A percentile compares a stretch with the other conserved stretches of the same genome.
These are phyloP conservation scores for Ethmia dodecea DNA, from an alignment of 2,888 invertebrate species.

Conservation along the genomic window DNA sequence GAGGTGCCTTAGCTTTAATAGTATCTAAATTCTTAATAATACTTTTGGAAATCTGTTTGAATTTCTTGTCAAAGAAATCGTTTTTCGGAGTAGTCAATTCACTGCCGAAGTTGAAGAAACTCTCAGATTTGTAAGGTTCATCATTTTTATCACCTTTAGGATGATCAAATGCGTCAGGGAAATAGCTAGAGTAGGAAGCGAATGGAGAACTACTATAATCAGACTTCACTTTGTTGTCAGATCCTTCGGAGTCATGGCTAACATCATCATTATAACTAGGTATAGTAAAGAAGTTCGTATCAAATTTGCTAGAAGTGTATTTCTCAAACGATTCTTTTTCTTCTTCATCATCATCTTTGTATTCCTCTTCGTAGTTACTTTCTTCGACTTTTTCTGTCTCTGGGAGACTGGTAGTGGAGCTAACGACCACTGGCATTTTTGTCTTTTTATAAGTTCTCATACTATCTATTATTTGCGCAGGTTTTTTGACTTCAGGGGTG, in stretches of 20 bases:
- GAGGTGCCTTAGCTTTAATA: constrained; percentile 43
- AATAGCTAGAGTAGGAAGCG: constrained; percentile 48
- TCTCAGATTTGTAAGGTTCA: constrained; percentile 50
- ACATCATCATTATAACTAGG: constrained; percentile 59
- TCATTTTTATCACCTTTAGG: constrained; percentile 38
- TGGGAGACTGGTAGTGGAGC: constrained; percentile 35
- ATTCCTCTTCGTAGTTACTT: constrained; percentile 34
- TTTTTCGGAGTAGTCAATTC: constrained; percentile 75
- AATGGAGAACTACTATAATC: constrained; percentile 48
- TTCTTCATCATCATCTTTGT: constrained; percentile 46
- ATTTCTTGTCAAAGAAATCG: constrained; percentile 73
- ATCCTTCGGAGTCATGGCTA: constrained; percentile 35
- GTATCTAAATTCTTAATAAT: constrained; percentile 69
- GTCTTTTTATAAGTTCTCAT: constrained; percentile 57
- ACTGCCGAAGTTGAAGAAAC: constrained; percentile 54
- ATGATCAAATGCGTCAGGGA: constrained; percentile 43
- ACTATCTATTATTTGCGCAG: constrained; percentile 56
- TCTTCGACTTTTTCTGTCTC: constrained; percentile 27
- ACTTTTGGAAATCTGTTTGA: constrained; percentile 68
- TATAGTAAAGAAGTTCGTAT: constrained; percentile 70
- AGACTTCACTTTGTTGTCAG: constrained; percentile 45
- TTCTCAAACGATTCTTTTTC: constrained; percentile 54
- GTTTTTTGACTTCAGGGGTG: constrained; percentile 59
- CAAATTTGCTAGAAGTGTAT: constrained; percentile 70
- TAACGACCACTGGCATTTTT: constrained; percentile 41